phyloP scores from a whole-genome alignment of 2,113 vertebrate genomes.

The human (Homo sapiens) region GRCh38 chr3:194120501-194121000 shows the following conservation, averaged over 20 bases:
- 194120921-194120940: background rate
- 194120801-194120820: background rate
- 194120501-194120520: background rate
- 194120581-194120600: background rate
- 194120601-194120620: background rate
- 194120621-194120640: background rate
- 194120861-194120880: background rate
- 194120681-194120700: background rate
- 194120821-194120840: background rate
- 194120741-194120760: background rate
- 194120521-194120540: background rate
- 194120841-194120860: background rate
- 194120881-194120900: background rate
- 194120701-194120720: background rate
- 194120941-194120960: background rate
- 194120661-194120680: accelerated
- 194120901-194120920: background rate
- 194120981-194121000: background rate
- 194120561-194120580: background rate
- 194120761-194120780: background rate
- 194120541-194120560: background rate
- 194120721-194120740: background rate
- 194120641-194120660: background rate
- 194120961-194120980: background rate
- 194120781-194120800: background rate